phyloP scores from a whole-genome alignment of 92 coral and sea anemone genomes.

The Porites divaricata region DNA sequence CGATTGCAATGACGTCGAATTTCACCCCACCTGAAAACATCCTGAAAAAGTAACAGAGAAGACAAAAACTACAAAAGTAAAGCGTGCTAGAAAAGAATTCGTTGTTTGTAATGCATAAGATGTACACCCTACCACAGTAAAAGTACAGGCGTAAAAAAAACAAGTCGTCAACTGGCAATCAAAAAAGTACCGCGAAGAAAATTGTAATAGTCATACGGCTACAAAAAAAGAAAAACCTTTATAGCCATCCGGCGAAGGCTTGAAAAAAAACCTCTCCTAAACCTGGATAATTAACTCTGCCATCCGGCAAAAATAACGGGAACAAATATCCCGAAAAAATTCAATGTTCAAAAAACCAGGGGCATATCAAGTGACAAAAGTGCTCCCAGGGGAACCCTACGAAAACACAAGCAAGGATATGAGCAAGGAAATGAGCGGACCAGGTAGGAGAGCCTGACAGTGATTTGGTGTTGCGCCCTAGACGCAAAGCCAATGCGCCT shows the following conservation, averaged over 20 bases:
- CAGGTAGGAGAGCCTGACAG: conserved; percentile 45
- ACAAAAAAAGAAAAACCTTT: neutral
- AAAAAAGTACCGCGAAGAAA: conserved; percentile 2
- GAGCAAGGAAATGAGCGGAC: conserved; percentile 28
- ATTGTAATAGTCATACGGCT: conserved; percentile 14
- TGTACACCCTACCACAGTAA: too few relatives aligned
- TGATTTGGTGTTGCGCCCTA: conserved; percentile 32
- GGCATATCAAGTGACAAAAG: neutral
- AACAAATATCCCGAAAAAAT: neutral
- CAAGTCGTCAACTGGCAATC: neutral
- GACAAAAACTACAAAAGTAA: too few relatives aligned
- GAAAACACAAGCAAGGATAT: neutral
- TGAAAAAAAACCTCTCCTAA: neutral
- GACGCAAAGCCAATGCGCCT: conserved; percentile 14
- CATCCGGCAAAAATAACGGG: conserved; percentile 10
- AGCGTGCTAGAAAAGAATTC: too few relatives aligned
- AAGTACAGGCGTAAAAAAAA: conserved; percentile 6
- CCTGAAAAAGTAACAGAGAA: conserved; percentile 16
- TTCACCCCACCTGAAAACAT: conserved; percentile 44
- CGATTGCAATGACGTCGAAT: conserved; percentile 30
- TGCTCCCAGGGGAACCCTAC: conserved; percentile 5
- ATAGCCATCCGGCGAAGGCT: conserved; percentile 11
- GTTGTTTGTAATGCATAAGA: neutral
- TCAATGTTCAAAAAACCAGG: neutral
- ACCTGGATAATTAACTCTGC: neutral